Percentiles rank a stretch among this genome's conserved stretches.
Conservation (phyloP, 2,113 vertebrate genomes). For the Procavia capensis region DNA sequence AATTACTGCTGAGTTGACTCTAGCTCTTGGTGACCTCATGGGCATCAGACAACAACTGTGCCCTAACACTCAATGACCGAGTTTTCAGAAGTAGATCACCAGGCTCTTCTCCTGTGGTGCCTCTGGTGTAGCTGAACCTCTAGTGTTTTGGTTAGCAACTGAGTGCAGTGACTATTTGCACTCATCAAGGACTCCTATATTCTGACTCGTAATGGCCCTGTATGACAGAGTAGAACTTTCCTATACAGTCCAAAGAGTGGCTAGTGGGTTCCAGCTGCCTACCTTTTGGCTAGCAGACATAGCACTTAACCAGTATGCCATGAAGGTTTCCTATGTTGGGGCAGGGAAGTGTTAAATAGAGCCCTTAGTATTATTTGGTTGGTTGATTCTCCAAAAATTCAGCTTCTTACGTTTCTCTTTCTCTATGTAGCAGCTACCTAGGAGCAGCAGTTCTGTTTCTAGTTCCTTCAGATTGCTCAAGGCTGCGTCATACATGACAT, state of each 20-base stretch:
- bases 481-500: slow-evolving; percentile 84
- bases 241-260: too few relatives aligned
- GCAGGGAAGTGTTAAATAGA: background rate
- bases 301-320: too few relatives aligned
- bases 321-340: background rate
- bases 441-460: slow-evolving; percentile 84
- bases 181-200: too few relatives aligned
- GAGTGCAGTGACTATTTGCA: too few relatives aligned
- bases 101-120: background rate
- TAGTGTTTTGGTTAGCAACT: background rate
- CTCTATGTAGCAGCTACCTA: slow-evolving; percentile 86
- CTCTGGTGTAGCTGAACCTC: background rate
- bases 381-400: background rate
- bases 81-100: background rate
- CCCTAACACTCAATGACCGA: background rate
- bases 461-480: slow-evolving; percentile 86
- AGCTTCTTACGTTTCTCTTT: slow-evolving; percentile 79
- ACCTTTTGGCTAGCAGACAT: background rate
- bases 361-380: background rate
- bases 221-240: too few relatives aligned
- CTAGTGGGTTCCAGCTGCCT: too few relatives aligned
- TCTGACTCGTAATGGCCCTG: too few relatives aligned
- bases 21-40: background rate
- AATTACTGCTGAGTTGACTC: background rate
- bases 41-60: background rate